A percentile compares a stretch with the other conserved stretches of the same genome.
These are phyloP conservation scores for Microctonus aethiopoides DNA, from an alignment of 2,888 invertebrate genomes.

Conservation along the genomic window DNA sequence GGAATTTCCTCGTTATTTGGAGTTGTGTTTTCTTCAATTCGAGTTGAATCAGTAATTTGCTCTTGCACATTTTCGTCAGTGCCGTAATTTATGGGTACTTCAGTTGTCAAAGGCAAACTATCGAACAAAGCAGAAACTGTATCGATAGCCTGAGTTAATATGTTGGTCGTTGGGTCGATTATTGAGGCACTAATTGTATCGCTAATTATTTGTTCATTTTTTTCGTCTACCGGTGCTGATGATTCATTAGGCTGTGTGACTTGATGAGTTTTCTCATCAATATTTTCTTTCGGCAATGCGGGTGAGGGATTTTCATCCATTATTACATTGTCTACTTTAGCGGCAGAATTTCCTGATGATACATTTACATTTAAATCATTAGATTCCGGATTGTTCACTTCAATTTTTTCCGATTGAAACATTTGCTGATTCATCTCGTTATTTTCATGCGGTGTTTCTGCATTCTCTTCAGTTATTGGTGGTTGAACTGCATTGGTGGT, in stretches of 20 bases:
- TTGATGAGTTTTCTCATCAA: not conserved
- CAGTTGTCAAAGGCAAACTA: not conserved
- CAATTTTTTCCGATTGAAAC: not conserved
- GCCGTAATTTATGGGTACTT: not conserved
- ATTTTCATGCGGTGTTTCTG: not conserved
- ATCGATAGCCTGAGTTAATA: not conserved
- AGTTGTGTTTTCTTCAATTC: not conserved
- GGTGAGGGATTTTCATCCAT: not conserved
- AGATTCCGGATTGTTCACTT: not conserved
- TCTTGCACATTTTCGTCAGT: not conserved
- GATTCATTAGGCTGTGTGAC: not conserved
- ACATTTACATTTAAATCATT: not conserved
- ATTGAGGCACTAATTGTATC: not conserved
- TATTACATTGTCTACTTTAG: too few relatives aligned
- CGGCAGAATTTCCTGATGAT: not conserved
- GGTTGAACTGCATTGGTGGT: not conserved
- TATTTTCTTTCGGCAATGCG: not conserved
- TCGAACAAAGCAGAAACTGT: constrained; percentile 2
- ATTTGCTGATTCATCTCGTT: not conserved
- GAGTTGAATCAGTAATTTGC: not conserved
- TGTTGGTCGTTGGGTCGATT: not conserved
- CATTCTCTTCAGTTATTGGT: not conserved
- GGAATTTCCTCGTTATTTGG: not conserved
- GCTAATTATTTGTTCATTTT: not conserved
- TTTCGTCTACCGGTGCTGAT: not conserved